phyloP scores from a whole-genome alignment of 2,113 vertebrate species.

The Clarias batrachus region DNA sequence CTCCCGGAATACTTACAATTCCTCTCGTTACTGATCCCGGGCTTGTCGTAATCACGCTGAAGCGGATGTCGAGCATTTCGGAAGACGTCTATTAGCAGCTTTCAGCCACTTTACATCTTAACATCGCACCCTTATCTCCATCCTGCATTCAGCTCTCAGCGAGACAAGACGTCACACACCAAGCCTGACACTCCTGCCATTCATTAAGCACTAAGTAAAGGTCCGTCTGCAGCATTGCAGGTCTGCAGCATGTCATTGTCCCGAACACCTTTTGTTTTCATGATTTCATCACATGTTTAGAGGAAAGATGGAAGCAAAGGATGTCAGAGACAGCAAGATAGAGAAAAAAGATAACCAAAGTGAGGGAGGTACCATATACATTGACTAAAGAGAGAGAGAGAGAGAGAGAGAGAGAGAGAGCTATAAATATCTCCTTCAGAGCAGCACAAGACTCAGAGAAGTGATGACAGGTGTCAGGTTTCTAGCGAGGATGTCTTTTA shows the following conservation, averaged over 20 bases:
- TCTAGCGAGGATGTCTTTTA: constrained; percentile 69
- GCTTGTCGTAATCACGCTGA: background rate
- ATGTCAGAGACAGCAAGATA: constrained; percentile 6
- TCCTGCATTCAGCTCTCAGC: constrained; percentile 2
- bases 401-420: constrained; percentile 22
- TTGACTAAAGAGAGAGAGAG: constrained; percentile 33
- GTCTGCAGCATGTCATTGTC: background rate
- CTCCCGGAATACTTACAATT: background rate
- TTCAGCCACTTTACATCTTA: background rate
- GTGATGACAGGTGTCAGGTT: constrained; percentile 67
- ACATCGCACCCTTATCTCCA: background rate
- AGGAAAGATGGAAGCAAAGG: background rate
- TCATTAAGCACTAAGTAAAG: background rate
- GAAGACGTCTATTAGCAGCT: constrained; percentile 2
- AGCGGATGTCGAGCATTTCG: background rate
- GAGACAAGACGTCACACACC: background rate
- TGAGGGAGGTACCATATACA: background rate
- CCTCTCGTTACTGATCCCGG: background rate
- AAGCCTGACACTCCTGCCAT: background rate
- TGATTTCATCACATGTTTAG: constrained; percentile 7
- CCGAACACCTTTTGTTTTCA: background rate
- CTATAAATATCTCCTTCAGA: constrained; percentile 13
- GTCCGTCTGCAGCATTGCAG: background rate
- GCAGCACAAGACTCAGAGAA: constrained; percentile 25
- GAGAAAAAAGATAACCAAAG: background rate